Percentiles rank a stretch among this genome's conserved stretches.
phyloP scores from a whole-genome alignment of 2,888 invertebrate species.

The Synergus laeviventris region DNA sequence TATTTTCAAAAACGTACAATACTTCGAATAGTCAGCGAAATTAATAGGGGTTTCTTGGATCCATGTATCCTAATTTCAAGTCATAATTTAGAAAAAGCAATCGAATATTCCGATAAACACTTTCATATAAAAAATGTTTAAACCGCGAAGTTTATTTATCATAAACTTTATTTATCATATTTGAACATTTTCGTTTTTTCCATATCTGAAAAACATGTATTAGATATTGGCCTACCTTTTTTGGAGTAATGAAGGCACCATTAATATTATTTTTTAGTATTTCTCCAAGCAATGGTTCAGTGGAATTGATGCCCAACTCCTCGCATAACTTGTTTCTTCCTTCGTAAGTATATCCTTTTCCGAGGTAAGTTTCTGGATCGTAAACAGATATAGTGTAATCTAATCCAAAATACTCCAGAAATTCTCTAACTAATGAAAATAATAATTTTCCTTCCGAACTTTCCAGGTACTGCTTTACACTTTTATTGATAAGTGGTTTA shows the following conservation, averaged over 20 bases:
- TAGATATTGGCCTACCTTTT: constrained; percentile 61
- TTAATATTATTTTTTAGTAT: constrained; percentile 70
- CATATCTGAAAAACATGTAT: not conserved
- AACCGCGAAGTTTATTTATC: no score
- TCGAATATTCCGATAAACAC: no score
- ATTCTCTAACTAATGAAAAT: constrained; percentile 85
- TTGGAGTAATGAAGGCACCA: constrained; percentile 68
- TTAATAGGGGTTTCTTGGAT: no score
- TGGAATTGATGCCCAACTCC: constrained; percentile 71
- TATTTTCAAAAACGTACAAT: not conserved
- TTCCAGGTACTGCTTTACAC: constrained; percentile 79
- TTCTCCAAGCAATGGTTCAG: constrained; percentile 72
- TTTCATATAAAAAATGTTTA: no score
- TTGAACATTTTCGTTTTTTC: no score
- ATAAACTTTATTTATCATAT: no score
- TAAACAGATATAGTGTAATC: constrained; percentile 89
- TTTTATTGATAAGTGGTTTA: constrained; percentile 78
- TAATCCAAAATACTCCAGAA: constrained; percentile 88
- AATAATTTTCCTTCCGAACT: constrained; percentile 80
- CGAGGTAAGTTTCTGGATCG: constrained; percentile 87
- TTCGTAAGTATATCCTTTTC: constrained; percentile 81
- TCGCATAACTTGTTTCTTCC: constrained; percentile 77
- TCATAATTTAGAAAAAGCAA: no score
- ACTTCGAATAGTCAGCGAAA: no score
- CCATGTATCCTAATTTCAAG: no score